Conservation (phyloP, 2,888 invertebrate genomes). For the Lepidochrysops patricia region DNA sequence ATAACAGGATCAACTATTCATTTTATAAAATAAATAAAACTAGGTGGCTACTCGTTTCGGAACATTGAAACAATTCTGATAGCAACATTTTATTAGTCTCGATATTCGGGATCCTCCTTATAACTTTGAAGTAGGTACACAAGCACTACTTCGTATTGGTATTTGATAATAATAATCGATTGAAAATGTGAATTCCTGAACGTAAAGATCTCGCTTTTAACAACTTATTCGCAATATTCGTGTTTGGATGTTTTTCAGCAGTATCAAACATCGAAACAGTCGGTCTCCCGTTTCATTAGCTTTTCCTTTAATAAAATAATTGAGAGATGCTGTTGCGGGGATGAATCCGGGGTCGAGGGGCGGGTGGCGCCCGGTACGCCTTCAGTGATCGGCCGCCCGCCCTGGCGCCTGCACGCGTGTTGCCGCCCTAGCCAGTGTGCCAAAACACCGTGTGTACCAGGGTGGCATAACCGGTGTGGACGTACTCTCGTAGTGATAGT, state of each 20-base stretch:
- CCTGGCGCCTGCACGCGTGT: slow-evolving; percentile 51
- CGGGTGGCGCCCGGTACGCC: slow-evolving; percentile 39
- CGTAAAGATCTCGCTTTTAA: slow-evolving; percentile 17
- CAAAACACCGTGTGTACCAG: slow-evolving; percentile 30
- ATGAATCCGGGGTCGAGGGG: slow-evolving; percentile 35
- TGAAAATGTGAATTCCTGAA: neutral
- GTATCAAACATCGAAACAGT: slow-evolving; percentile 42
- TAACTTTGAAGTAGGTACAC: neutral
- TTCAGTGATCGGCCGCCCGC: slow-evolving; percentile 63
- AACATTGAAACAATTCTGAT: neutral
- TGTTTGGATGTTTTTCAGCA: slow-evolving; percentile 27
- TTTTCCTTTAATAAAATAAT: slow-evolving; percentile 69
- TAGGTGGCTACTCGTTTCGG: neutral
- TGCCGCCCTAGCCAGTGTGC: slow-evolving; percentile 28
- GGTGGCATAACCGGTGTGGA: slow-evolving; percentile 35
- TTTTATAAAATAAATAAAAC: no score
- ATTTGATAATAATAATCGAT: slow-evolving; percentile 5
- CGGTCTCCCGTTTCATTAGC: slow-evolving; percentile 65
- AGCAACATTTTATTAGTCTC: neutral
- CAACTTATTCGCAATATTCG: neutral
- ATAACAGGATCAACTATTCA: no score
- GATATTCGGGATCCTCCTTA: neutral
- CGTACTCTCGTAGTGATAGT: slow-evolving; percentile 9
- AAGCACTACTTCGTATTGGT: neutral
- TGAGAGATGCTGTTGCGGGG: slow-evolving; percentile 60